A percentile compares a stretch with the other conserved stretches of the same genome.
Conservation (phyloP, 2,113 vertebrate species). For the Andinoacara biseriatus region DNA sequence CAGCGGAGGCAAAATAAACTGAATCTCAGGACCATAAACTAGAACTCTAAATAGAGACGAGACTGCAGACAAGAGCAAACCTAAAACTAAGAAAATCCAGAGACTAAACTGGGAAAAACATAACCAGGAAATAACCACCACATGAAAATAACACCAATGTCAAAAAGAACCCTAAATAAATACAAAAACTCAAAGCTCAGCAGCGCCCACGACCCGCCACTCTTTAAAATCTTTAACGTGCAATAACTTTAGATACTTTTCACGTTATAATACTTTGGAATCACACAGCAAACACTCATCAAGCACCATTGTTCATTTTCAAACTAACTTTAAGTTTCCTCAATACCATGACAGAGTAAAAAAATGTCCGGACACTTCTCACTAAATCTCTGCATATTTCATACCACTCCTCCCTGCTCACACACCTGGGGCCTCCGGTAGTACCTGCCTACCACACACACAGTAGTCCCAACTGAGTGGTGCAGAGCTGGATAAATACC, state of each 20-base stretch:
- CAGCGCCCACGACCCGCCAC: not conserved
- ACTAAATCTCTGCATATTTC: conserved; percentile 36
- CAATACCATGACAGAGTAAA: not conserved
- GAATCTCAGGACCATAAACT: not conserved
- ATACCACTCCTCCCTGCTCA: conserved; percentile 18
- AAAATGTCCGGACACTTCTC: not conserved
- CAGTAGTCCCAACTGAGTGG: conserved; percentile 64
- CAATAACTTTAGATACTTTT: not conserved
- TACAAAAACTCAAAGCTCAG: no score
- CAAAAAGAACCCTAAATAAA: no score
- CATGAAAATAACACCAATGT: no score
- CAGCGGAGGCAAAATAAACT: no score
- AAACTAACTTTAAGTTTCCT: not conserved
- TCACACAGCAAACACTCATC: not conserved
- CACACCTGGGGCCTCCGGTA: conserved; percentile 29
- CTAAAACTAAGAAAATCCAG: not conserved
- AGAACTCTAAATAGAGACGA: not conserved
- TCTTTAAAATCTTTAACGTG: not conserved
- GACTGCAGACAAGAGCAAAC: not conserved
- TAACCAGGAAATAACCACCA: no score
- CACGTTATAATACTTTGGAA: not conserved
- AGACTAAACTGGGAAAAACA: no score
- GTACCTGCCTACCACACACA: conserved; percentile 63
- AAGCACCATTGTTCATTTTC: not conserved
- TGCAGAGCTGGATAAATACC: conserved; percentile 67